A percentile compares a stretch with the other conserved stretches of the same genome.
Evolutionary conservation across 1,140 invertebrate genomes (phyloP).

Genomic region (Vanessa atalanta): DNA sequence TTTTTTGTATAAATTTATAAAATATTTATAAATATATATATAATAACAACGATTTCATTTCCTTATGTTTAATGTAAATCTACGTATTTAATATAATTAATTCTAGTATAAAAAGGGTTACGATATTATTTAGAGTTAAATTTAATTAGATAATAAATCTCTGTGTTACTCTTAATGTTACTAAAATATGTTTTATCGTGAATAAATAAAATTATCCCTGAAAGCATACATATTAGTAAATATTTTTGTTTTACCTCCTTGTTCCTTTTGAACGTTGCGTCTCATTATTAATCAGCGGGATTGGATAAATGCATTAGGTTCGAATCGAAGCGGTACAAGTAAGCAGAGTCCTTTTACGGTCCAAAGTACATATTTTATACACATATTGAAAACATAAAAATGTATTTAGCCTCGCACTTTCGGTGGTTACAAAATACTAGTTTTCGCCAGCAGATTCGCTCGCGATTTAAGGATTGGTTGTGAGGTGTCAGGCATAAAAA

Average conservation of each 20-base stretch:
- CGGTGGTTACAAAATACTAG: too few species aligned
- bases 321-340: too few species aligned
- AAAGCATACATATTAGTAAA: neutral
- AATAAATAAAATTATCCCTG: conserved; percentile 33
- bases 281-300: too few species aligned
- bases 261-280: neutral
- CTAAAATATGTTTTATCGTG: conserved; percentile 16
- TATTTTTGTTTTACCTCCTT: neutral
- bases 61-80: neutral
- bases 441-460: too few species aligned
- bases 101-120: neutral
- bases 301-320: too few species aligned
- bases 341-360: too few species aligned
- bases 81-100: neutral
- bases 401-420: too few species aligned
- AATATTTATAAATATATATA: neutral
- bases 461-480: too few species aligned
- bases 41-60: neutral
- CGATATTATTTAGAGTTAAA: neutral
- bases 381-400: too few species aligned
- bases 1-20: neutral
- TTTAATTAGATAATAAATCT: conserved; percentile 17
- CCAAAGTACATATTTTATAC: too few species aligned
- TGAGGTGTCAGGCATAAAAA: too few species aligned
- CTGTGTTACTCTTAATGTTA: conserved; percentile 22